Evolutionary conservation across 2,113 vertebrate species (phyloP), one percentile per base, ranked within the genome.

Genomic region (Ctenodactylus gundi): DNA sequence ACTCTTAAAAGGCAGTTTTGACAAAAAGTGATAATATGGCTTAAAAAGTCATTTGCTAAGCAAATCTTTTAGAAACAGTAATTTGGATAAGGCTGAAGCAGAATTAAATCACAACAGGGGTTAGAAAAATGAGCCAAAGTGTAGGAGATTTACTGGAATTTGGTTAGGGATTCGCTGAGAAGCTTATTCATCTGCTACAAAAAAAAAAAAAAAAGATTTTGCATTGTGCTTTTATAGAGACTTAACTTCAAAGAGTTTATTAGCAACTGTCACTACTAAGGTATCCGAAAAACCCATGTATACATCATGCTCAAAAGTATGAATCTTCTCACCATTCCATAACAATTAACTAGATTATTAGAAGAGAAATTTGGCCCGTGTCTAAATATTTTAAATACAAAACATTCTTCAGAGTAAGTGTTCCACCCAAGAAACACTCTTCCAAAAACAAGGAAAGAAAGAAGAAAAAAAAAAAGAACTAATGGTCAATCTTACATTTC

Each of bases 101-200:
- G 72, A 96, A 96, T 97, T 94, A 96, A 95, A 78, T 96, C 95
- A 1, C 97, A 96, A 94, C 94, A 94, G 97, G 97, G 94, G 82
- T 97, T 70, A 49, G 15, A 57, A 70, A 93, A 90, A 82, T 93
- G 92, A 81, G 95, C 96, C 95, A 96, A 94, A 97, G 94, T 90
- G 95, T 93, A 93, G 93, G 94, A 96, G 96, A 94, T 97, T 97
- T 97, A 97, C 95, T 95, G 95, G 97, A 96, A 97, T 92, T 85
- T 88, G 82, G 81, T 81, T 90, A 90, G 88, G 96, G 97, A 97
- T 95, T 97, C 94, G 92, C 82, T 95, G 76, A 97, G 89, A 95
- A 95, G 75, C 88, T 88, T 93, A 97, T 97, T 96, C 94, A 96
- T 95, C 96, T 96, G 96, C 95, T 96, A 93, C 84, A 81, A 93